A percentile compares a stretch with the other conserved stretches of the same genome.
Evolutionary conservation across 2,888 invertebrate species (phyloP).

Genomic region (Acanthoscelides obtectus): DNA sequence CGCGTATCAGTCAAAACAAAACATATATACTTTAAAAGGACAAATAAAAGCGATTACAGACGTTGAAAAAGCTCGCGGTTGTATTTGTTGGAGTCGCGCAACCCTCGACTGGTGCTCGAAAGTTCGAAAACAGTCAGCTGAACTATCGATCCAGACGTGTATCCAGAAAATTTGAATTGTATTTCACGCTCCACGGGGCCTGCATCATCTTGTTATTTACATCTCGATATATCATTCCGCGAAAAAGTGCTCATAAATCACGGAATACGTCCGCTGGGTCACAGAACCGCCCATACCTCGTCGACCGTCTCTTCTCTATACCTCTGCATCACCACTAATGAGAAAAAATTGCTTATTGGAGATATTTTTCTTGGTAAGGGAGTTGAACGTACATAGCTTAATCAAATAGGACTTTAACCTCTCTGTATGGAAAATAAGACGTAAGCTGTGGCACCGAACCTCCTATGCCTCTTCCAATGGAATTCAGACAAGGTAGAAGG

Average conservation of each 20-base stretch:
- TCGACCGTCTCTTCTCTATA: too few species aligned
- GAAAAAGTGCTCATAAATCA: neutral
- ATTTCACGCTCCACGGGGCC: neutral
- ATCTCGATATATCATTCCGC: conserved; percentile 2
- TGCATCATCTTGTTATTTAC: conserved; percentile 4
- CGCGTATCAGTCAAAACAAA: neutral
- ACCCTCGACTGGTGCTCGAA: neutral
- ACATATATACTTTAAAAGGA: neutral
- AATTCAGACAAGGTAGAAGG: too few species aligned
- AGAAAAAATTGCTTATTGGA: neutral
- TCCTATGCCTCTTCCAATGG: too few species aligned
- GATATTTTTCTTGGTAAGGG: neutral
- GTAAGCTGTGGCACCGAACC: too few species aligned
- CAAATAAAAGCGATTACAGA: neutral
- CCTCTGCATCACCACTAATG: neutral
- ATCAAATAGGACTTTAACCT: too few species aligned
- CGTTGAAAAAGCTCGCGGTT: neutral
- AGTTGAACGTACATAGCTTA: neutral
- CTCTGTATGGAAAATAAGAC: too few species aligned
- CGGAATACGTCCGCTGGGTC: neutral
- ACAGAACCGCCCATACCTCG: neutral
- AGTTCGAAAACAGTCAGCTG: neutral
- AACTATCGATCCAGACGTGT: conserved; percentile 1
- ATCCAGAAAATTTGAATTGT: neutral
- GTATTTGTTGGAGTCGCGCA: neutral